Conservation (phyloP, 2,797 vertebrate species). For the Podargus strigoides region DNA sequence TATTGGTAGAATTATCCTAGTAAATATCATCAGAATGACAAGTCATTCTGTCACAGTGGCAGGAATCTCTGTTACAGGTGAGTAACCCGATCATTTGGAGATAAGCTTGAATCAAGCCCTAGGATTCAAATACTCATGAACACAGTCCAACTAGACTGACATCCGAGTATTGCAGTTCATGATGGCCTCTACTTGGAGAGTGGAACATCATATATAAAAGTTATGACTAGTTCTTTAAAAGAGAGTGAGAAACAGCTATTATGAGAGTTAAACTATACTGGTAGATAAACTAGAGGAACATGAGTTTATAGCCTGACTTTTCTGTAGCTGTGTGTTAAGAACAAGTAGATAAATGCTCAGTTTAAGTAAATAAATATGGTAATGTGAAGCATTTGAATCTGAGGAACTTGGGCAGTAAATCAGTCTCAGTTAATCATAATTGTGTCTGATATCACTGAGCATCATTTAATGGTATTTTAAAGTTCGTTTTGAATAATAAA, state of each 20-base stretch:
- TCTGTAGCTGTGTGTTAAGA: neutral
- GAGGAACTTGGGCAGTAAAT: neutral
- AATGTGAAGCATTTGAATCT: neutral
- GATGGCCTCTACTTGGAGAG: neutral
- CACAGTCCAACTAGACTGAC: neutral
- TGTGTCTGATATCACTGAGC: neutral
- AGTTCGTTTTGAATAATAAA: constrained; percentile 3
- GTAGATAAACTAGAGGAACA: neutral
- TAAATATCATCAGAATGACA: neutral
- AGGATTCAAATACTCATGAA: neutral
- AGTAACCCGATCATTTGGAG: neutral
- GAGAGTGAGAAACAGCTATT: neutral
- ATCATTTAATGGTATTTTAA: constrained; percentile 12
- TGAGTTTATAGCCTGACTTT: neutral
- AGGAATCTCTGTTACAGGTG: neutral
- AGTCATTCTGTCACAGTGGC: neutral
- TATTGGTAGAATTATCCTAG: neutral
- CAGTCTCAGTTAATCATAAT: neutral
- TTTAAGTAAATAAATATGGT: constrained; percentile 29
- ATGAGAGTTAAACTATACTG: neutral
- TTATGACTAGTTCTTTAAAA: neutral
- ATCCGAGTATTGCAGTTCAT: neutral
- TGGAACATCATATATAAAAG: neutral
- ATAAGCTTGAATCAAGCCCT: neutral
- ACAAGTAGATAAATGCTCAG: neutral